Percentiles rank a stretch among this genome's conserved stretches.
Evolutionary conservation across 2,797 vertebrate genomes (phyloP).

Genomic region (Premnoplex brunnescens): DNA sequence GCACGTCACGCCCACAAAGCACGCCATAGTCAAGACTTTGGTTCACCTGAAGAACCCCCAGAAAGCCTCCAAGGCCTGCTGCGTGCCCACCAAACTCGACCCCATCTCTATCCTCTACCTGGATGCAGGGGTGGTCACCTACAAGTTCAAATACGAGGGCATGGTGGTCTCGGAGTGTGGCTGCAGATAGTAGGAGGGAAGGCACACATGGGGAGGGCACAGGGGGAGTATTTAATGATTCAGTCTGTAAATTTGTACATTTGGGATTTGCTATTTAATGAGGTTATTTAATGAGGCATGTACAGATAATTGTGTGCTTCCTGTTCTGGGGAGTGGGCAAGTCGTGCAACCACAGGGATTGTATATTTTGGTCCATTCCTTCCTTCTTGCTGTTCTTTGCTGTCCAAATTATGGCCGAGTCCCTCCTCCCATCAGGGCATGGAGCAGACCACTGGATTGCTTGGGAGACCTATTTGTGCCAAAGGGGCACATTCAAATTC

Average conservation of each 20-base stretch:
- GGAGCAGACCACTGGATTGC: conserved; percentile 3
- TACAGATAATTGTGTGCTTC: conserved; percentile 72
- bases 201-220: not conserved
- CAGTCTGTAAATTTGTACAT: conserved; percentile 84
- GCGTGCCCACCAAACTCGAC: conserved; percentile 95
- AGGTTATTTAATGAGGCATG: conserved; percentile 82
- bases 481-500: not conserved
- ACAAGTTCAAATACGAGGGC: conserved; percentile 97
- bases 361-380: conserved; percentile 57
- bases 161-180: conserved; percentile 98
- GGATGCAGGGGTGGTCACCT: conserved; percentile 96
- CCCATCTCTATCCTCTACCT: conserved; percentile 96
- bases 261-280: conserved; percentile 79
- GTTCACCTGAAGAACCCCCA: conserved; percentile 92
- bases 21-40: conserved; percentile 95
- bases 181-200: conserved; percentile 88
- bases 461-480: not conserved
- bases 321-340: conserved; percentile 43
- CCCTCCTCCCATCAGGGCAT: not conserved
- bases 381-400: conserved; percentile 9
- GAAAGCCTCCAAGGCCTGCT: conserved; percentile 91
- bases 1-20: conserved; percentile 94
- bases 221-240: conserved; percentile 72
- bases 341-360: conserved; percentile 26
- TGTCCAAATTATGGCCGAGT: not conserved